Percentiles rank a stretch among this genome's conserved stretches.
Conservation (phyloP, 2,888 invertebrate genomes). For the Polymixis flavicincta region DNA sequence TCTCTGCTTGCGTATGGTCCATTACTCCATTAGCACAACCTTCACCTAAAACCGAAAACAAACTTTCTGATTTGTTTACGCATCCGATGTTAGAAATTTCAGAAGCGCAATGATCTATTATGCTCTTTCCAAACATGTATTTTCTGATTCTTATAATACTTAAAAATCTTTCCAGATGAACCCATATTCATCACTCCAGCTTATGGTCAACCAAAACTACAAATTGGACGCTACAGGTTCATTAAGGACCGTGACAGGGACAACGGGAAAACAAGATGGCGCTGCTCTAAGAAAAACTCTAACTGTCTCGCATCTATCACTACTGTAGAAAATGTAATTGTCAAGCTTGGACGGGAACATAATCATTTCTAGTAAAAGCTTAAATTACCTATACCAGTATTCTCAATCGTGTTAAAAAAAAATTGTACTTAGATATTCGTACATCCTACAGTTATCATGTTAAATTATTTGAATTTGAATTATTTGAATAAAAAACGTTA, state of each 20-base stretch:
- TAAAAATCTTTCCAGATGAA: slow-evolving; percentile 18
- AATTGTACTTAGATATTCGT: background rate
- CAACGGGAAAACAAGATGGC: slow-evolving; percentile 62
- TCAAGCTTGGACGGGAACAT: slow-evolving; percentile 32
- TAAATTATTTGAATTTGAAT: slow-evolving; percentile 7
- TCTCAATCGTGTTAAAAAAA: background rate
- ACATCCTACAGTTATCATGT: background rate
- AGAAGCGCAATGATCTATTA: background rate
- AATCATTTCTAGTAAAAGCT: slow-evolving; percentile 18
- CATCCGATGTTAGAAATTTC: background rate
- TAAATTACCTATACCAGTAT: background rate
- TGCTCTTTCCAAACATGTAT: background rate
- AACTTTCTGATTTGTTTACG: background rate
- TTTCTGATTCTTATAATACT: background rate
- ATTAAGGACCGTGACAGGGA: slow-evolving; percentile 30
- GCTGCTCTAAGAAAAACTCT: slow-evolving; percentile 61
- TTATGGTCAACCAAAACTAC: slow-evolving; percentile 29
- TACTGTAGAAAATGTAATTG: slow-evolving; percentile 40
- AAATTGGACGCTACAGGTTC: slow-evolving; percentile 24
- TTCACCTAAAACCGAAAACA: too few relatives aligned
- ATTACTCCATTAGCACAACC: background rate
- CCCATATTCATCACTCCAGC: slow-evolving; percentile 18
- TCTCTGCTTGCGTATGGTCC: too few relatives aligned
- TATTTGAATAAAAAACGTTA: background rate
- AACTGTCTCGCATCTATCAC: slow-evolving; percentile 62